These are phyloP conservation scores for Odobenus rosmarus DNA, from an alignment of 2,113 vertebrate species.

Conservation along the genomic window DNA sequence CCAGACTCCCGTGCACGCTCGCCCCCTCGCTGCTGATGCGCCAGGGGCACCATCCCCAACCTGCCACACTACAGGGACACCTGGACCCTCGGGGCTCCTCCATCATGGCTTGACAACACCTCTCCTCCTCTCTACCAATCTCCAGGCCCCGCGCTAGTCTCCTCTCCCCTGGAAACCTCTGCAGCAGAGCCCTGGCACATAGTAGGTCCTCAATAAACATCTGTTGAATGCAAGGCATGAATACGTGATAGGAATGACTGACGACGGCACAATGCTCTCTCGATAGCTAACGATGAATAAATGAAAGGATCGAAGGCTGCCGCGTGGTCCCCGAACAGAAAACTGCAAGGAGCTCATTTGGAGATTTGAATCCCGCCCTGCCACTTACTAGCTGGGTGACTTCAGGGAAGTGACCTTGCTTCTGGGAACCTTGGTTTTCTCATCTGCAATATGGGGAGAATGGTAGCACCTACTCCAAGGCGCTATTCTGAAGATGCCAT, in stretches of 20 bases:
- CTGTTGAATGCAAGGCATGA: neutral
- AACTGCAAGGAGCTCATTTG: neutral
- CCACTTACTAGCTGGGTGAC: neutral
- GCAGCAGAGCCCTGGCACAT: neutral
- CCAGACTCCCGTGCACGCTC: accelerated
- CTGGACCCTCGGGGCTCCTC: neutral
- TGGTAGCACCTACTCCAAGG: neutral
- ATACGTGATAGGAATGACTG: neutral
- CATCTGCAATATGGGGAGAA: neutral
- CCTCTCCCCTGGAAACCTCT: neutral
- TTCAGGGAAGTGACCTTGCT: neutral
- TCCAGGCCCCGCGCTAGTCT: neutral
- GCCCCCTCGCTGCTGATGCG: neutral
- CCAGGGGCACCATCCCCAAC: too few relatives aligned
- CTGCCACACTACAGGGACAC: neutral
- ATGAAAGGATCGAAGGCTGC: accelerated
- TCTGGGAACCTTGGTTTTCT: neutral
- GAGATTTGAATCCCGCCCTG: neutral
- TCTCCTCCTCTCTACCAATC: neutral
- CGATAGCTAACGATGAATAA: neutral
- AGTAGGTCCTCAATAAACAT: neutral
- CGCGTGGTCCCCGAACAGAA: neutral
- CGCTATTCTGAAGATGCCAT: neutral
- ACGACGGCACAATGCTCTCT: accelerated
- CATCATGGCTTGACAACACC: neutral